A percentile compares a stretch with the other conserved stretches of the same genome.
Evolutionary conservation across 2,888 invertebrate species (phyloP).

Genomic region (Neocrepidodera transversa): DNA sequence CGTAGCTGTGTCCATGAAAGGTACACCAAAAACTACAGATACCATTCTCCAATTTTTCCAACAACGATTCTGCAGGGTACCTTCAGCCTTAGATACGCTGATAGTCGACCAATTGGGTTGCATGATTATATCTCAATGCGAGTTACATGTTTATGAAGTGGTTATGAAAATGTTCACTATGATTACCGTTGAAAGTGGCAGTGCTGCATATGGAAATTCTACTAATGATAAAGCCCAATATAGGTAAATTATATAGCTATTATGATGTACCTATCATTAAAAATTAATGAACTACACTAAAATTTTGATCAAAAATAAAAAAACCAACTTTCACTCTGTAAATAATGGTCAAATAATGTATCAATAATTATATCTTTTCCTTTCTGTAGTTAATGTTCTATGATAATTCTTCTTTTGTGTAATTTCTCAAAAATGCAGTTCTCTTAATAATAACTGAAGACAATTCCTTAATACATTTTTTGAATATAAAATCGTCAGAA

Average conservation of each 20-base stretch:
- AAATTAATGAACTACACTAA: too few relatives aligned
- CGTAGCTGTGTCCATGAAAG: constrained; percentile 92
- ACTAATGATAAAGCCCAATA: constrained; percentile 65
- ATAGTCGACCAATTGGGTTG: constrained; percentile 98
- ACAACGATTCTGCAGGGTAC: constrained; percentile 92
- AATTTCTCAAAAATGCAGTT: too few relatives aligned
- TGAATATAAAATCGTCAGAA: too few relatives aligned
- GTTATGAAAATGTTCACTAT: constrained; percentile 98
- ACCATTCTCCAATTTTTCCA: constrained; percentile 97
- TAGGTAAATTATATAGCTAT: constrained; percentile 43
- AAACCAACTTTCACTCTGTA: too few relatives aligned
- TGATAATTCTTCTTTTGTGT: too few relatives aligned
- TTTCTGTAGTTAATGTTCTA: too few relatives aligned
- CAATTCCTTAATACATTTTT: too few relatives aligned
- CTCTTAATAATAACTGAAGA: too few relatives aligned
- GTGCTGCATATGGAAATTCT: constrained; percentile 72
- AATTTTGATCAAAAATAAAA: too few relatives aligned
- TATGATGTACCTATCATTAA: too few relatives aligned
- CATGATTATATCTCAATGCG: constrained; percentile 95
- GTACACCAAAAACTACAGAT: constrained; percentile 92
- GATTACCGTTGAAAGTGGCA: constrained; percentile 92
- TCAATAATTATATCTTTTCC: too few relatives aligned
- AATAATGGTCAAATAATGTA: too few relatives aligned
- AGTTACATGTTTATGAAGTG: constrained; percentile 85
- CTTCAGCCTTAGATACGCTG: constrained; percentile 88